These are phyloP conservation scores for Ericerus pela DNA, from an alignment of 1,140 invertebrate species.

Conservation along the genomic window DNA sequence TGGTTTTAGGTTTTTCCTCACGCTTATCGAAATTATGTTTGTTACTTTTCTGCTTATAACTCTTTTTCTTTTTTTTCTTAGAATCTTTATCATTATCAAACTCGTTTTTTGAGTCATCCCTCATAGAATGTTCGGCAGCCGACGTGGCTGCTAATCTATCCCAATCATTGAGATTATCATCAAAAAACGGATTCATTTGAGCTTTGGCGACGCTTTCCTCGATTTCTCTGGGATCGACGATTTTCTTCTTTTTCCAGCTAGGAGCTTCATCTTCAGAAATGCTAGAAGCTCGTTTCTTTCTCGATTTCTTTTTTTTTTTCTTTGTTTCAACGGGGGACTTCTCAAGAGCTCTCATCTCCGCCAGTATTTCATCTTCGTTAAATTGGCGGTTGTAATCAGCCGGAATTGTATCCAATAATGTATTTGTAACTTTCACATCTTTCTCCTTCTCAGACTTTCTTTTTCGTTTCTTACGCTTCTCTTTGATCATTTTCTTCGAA, in stretches of 20 bases:
- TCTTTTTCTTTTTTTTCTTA: not conserved
- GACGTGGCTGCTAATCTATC: not conserved
- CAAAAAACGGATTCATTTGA: constrained; percentile 3
- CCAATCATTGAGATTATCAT: constrained; percentile 5
- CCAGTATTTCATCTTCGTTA: not conserved
- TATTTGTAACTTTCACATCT: not conserved
- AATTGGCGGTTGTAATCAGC: not conserved
- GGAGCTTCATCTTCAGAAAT: no score
- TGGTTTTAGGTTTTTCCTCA: not conserved
- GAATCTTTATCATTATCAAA: not conserved
- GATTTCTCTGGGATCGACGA: no score
- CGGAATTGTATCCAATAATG: not conserved
- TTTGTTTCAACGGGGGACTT: not conserved
- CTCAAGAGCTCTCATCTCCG: not conserved
- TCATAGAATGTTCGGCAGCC: not conserved
- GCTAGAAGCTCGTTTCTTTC: not conserved
- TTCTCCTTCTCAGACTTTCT: not conserved
- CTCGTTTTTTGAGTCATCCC: not conserved
- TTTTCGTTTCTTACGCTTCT: not conserved
- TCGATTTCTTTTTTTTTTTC: not conserved
- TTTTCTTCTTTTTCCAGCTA: constrained; percentile 1
- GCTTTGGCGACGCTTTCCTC: not conserved
- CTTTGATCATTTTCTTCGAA: no score
- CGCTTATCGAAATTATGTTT: not conserved
- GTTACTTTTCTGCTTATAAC: not conserved